A percentile compares a stretch with the other conserved stretches of the same genome.
Conservation (phyloP, 2,113 vertebrate genomes). For the Promerops cafer region DNA sequence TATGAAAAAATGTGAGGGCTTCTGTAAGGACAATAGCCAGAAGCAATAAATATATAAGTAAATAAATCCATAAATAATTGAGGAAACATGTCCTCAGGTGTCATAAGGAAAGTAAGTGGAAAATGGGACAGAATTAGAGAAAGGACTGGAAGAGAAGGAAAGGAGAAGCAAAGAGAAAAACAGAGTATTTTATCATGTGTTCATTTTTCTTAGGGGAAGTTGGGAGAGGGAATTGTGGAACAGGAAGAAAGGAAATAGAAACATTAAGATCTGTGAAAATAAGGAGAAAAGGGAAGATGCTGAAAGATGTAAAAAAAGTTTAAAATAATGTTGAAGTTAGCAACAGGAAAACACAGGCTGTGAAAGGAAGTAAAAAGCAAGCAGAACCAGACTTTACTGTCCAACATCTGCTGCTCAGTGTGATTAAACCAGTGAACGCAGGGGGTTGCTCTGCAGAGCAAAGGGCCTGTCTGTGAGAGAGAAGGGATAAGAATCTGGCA, state of each 20-base stretch:
- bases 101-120: neutral
- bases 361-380: neutral
- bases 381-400: neutral
- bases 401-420: neutral
- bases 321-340: neutral
- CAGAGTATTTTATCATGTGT: neutral
- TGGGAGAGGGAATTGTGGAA: neutral
- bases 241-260: neutral
- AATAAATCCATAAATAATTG: neutral
- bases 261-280: neutral
- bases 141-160: neutral
- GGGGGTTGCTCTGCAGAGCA: neutral
- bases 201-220: neutral
- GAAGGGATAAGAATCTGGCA: neutral
- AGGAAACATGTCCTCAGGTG: neutral
- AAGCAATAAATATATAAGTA: neutral
- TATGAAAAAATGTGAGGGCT: neutral
- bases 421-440: neutral
- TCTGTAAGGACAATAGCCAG: neutral
- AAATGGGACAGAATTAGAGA: neutral
- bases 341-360: neutral
- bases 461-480: neutral
- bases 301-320: neutral
- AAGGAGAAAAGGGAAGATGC: neutral
- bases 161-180: neutral